phyloP scores from a whole-genome alignment of 2,888 invertebrate species.

The Dorcus parallelipipedus region DNA sequence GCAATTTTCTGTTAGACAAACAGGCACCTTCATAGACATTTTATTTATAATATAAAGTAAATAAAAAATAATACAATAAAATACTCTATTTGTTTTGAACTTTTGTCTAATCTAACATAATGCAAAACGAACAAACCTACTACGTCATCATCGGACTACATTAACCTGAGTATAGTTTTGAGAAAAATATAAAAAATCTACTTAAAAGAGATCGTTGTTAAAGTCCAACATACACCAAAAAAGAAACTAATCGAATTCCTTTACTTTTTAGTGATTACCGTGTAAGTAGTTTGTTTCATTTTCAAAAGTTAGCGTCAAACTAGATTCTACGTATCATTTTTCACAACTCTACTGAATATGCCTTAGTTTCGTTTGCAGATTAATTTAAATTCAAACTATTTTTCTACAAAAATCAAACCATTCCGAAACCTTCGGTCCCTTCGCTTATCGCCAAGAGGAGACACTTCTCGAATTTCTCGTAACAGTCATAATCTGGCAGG shows the following conservation, averaged over 20 bases:
- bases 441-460: conserved; percentile 90
- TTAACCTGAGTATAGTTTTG: too few species aligned
- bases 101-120: not conserved
- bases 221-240: too few species aligned
- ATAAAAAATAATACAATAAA: too few species aligned
- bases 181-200: too few species aligned
- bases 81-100: too few species aligned
- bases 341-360: too few species aligned
- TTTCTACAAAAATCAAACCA: conserved; percentile 51
- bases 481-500: conserved; percentile 90
- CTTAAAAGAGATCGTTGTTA: too few species aligned
- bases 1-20: not conserved
- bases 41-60: too few species aligned
- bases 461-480: conserved; percentile 89
- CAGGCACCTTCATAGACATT: not conserved
- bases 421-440: conserved; percentile 91
- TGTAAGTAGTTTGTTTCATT: not conserved
- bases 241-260: too few species aligned
- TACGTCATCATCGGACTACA: too few species aligned
- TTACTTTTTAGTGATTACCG: not conserved
- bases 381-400: too few species aligned
- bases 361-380: not conserved
- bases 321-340: not conserved
- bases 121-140: not conserved
- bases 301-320: not conserved